Evolutionary conservation across 2,797 vertebrate species (phyloP), one percentile per base, ranked within the genome.

Genomic region (Cossypha polioptera): DNA sequence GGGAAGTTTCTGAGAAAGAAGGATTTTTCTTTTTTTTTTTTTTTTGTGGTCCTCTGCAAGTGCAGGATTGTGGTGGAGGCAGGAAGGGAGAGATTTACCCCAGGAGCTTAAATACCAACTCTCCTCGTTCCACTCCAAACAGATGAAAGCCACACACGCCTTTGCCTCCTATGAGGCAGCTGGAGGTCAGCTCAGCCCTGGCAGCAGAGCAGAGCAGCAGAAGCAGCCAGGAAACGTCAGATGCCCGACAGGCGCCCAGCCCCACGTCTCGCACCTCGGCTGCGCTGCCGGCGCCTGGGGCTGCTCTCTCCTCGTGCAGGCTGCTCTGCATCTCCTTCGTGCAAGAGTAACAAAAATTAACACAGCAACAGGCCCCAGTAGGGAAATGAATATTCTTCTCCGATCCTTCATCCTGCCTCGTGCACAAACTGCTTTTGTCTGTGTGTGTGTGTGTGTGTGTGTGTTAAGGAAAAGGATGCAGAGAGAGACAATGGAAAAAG

Each of bases 251-350:
- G 67, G 79, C 21, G 0, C 5, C 8, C 88, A 38, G 86, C 66
- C n/a, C 61, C 68, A 3, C 0, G 83, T 94, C 94, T 78, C 43
- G 76, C 94, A 86, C 90, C 66, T 84, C 90, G 21, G 80, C 86
- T 72, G 86, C 3, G 68, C 88, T 50, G 88, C 79, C 50, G 35
- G 1, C 1, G 40, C 86, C 86, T 11, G 61, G 28, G 61, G 47
- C 95, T 58, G 55, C 21, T 4, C 33, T 4, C 75, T 22, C 68
- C 76, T 29, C 61, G 0, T 0, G 28, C 16, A 51, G 45, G 50
- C 65, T 81, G 35, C 36, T 78, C 42, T 16, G 83, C 69, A 3
- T 36, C 54, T 28, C 9, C 59, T 79, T 54, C 5, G 16, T 14
- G 48, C 36, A 13, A 40, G 0, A 45, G 58, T 16, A 42, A 58